These are phyloP conservation scores for Anarhynchus alexandrinus DNA, from an alignment of 2,113 vertebrate species.

Conservation along the genomic window DNA sequence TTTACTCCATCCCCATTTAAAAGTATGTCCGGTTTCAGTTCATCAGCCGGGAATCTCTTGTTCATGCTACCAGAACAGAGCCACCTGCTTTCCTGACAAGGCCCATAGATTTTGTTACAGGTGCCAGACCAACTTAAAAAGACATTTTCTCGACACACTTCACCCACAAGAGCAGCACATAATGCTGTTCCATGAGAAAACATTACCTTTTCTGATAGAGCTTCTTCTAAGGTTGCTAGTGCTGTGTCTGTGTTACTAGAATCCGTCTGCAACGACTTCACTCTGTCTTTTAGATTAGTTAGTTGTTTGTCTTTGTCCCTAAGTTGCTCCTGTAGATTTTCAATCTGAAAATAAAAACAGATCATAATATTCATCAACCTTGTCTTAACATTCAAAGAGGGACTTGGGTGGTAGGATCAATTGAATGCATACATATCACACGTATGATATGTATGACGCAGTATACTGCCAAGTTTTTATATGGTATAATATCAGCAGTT, in stretches of 20 bases:
- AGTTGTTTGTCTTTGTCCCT: constrained; percentile 98
- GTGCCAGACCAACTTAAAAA: background rate
- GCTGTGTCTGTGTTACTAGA: constrained; percentile 98
- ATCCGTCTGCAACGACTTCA: constrained; percentile 94
- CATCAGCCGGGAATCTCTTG: background rate
- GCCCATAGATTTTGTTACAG: background rate
- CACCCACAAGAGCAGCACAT: background rate
- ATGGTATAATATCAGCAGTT: background rate
- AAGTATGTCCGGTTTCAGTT: background rate
- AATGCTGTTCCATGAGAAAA: background rate
- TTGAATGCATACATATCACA: background rate
- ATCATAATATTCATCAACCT: background rate
- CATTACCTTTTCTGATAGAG: constrained; percentile 93
- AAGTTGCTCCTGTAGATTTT: constrained; percentile 97
- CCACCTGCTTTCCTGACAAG: background rate
- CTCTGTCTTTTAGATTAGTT: constrained; percentile 89
- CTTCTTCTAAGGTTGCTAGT: constrained; percentile 91
- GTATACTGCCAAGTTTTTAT: background rate
- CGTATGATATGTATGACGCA: background rate
- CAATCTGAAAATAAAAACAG: constrained; percentile 80
- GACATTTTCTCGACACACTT: background rate
- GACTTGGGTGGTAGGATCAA: background rate
- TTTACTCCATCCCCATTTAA: background rate
- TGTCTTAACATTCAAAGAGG: background rate
- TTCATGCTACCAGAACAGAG: background rate